These are phyloP conservation scores for Pardalotus punctatus DNA, from an alignment of 2,113 vertebrate species.

Conservation along the genomic window DNA sequence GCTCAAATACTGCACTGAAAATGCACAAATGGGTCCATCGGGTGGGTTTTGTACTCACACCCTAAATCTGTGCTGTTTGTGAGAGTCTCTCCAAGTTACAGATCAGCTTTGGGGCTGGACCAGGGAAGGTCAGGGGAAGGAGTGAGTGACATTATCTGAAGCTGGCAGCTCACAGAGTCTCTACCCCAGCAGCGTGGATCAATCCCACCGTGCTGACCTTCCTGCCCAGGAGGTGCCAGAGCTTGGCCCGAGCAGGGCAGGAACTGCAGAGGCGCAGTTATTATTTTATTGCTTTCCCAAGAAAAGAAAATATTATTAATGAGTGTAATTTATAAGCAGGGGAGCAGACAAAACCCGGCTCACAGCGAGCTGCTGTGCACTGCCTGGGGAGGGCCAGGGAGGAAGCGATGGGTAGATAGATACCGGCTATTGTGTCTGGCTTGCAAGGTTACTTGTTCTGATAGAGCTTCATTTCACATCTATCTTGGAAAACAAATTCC, in stretches of 20 bases:
- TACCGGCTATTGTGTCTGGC: slow-evolving; percentile 63
- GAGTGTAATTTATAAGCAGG: slow-evolving; percentile 32
- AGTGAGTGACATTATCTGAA: background rate
- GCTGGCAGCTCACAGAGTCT: background rate
- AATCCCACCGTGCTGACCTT: background rate
- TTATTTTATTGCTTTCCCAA: slow-evolving; percentile 1
- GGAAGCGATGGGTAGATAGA: slow-evolving; percentile 60
- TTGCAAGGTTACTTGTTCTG: slow-evolving; percentile 72
- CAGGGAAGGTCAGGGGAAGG: background rate
- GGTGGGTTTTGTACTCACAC: background rate
- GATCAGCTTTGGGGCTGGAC: background rate
- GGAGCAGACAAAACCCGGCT: background rate
- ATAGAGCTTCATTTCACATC: slow-evolving; percentile 52
- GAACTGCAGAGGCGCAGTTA: background rate
- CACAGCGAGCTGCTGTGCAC: background rate
- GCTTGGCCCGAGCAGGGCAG: background rate
- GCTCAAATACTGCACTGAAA: background rate
- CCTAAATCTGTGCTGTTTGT: background rate
- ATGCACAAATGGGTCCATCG: background rate
- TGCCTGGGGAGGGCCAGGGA: background rate
- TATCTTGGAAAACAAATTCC: slow-evolving; percentile 64
- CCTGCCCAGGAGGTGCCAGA: background rate
- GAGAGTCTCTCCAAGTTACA: background rate
- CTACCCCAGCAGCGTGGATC: background rate
- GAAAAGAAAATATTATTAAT: slow-evolving; percentile 45